Base-by-base conservation (phyloP, 2,888 invertebrate genomes). In the Macaria notata region DNA sequence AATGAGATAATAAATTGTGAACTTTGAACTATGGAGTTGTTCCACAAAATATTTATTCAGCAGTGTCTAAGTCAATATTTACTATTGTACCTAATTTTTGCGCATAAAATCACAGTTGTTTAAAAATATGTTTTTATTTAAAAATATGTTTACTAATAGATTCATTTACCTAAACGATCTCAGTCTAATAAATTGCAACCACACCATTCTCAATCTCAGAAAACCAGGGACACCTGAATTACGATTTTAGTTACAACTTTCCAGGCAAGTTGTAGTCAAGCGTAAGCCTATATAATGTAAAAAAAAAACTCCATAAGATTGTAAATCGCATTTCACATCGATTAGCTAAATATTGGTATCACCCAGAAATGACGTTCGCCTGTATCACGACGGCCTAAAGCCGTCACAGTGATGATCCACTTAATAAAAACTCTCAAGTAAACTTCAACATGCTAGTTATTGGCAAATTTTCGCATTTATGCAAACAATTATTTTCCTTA, bases 401-500 rank as follows among this genome's bases (percentile, higher is more conserved):
- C 83, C 83, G 88, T 88, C 88, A 86, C 76, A 70, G 69, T 86
- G 87, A 88, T 81, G 78, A 83, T 74, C 83, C 80, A 78, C 78
- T 83, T 83, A 81, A 79, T 79, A 77, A 74, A 73, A 82, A 76
- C 7, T 83, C 81, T 79, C 64, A 72, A 72, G 77, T 82, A 80
- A 86, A 84, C 19, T 19, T 19, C 19, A 19, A 19, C 84, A 83
- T 83, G 79, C 79, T 78, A 72, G 76, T 82, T 83, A 86, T 84
- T 76, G 81, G 80, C 66, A 75, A 82, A 81, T 81, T 75, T 71
- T 69, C 68, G 77, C 86, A 85, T 81, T 83, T 86, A 85, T 81
- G 79, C 79, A 83, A 85, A 84, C 83, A 89, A 89, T 88, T 86
- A 90, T 85, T 87, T 82, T 75, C 78, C 80, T 70, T 90, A 88